A percentile compares a stretch with the other conserved stretches of the same genome.
Evolutionary conservation across 2,888 invertebrate genomes (phyloP).

Genomic region (Hirtodrosophila alboralis): DNA sequence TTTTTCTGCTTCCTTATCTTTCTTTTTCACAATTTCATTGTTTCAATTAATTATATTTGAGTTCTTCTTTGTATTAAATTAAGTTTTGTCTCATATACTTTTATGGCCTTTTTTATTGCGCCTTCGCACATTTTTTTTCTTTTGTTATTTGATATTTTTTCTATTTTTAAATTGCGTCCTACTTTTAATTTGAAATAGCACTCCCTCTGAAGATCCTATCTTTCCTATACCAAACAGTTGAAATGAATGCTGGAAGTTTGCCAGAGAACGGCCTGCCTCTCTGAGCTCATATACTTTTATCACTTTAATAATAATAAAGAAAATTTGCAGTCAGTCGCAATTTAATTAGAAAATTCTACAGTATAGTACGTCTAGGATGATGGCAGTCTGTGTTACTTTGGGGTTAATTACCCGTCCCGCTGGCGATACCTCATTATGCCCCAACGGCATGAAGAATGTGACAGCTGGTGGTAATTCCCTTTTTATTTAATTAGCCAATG

Average conservation of each 20-base stretch:
- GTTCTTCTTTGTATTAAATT: too few species aligned
- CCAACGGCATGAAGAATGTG: too few species aligned
- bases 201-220: too few species aligned
- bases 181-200: too few species aligned
- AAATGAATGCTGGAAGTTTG: slow-evolving; percentile 37
- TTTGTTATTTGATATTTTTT: too few species aligned
- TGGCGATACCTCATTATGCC: slow-evolving; percentile 56
- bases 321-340: slow-evolving; percentile 34
- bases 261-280: slow-evolving; percentile 33
- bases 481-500: slow-evolving; percentile 51
- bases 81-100: too few species aligned
- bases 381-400: slow-evolving; percentile 1
- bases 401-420: slow-evolving; percentile 43
- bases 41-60: too few species aligned
- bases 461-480: slow-evolving; percentile 1
- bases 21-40: too few species aligned
- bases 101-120: too few species aligned
- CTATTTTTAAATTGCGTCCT: too few species aligned
- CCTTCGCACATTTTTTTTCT: too few species aligned
- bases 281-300: slow-evolving; percentile 29
- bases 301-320: slow-evolving; percentile 42
- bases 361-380: slow-evolving; percentile 1
- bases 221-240: background rate
- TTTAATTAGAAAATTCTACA: slow-evolving; percentile 58
- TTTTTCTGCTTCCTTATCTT: too few species aligned